A percentile compares a stretch with the other conserved stretches of the same genome.
phyloP scores from a whole-genome alignment of 2,797 vertebrate species.

The Alauda arvensis region DNA sequence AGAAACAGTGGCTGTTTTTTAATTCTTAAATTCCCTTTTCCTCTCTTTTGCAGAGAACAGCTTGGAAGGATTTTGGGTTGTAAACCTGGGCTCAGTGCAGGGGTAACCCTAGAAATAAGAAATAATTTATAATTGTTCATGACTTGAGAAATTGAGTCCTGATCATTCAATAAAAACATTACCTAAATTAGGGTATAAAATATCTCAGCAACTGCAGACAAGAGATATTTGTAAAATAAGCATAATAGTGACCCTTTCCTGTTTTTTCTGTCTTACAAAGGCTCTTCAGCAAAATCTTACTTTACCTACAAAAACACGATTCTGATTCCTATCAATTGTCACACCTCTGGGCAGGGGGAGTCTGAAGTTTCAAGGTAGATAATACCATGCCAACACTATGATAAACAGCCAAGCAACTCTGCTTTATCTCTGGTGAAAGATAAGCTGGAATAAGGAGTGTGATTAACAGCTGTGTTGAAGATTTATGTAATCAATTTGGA shows the following conservation, averaged over 20 bases:
- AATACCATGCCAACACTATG: background rate
- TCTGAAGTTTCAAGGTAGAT: slow-evolving; percentile 4
- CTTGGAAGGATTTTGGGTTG: background rate
- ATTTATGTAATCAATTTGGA: slow-evolving; percentile 22
- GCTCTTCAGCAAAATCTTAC: background rate
- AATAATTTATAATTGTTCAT: background rate
- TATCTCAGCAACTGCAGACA: background rate
- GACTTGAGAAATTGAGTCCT: background rate
- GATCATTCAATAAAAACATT: background rate
- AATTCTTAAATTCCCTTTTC: background rate
- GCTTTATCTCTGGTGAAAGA: slow-evolving; percentile 19
- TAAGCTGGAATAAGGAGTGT: slow-evolving; percentile 14
- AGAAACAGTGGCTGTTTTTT: background rate
- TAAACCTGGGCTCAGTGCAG: background rate
- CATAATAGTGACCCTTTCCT: background rate
- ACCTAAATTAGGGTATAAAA: background rate
- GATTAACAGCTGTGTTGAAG: slow-evolving; percentile 10
- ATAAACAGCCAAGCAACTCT: slow-evolving; percentile 4
- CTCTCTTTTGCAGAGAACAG: background rate
- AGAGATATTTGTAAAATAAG: background rate
- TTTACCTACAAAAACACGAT: background rate
- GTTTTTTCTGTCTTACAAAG: background rate
- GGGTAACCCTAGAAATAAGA: background rate
- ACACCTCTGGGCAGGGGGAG: background rate
- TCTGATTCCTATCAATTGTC: slow-evolving; percentile 5